A percentile compares a stretch with the other conserved stretches of the same genome.
Evolutionary conservation across 2,888 invertebrate genomes (phyloP).

Genomic region (Macrophya alboannulata): DNA sequence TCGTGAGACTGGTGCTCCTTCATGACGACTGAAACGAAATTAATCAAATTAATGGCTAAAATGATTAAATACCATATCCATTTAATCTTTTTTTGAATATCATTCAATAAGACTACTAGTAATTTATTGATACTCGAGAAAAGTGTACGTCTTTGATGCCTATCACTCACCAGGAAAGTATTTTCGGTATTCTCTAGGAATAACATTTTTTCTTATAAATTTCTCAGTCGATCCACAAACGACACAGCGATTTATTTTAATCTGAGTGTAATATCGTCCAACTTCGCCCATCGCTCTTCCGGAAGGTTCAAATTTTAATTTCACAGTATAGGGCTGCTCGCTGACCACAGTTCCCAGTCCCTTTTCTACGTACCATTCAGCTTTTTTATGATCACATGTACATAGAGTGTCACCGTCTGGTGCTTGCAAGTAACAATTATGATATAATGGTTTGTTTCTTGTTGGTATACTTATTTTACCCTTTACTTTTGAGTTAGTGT

Average conservation of each 20-base stretch:
- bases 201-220: constrained; percentile 90
- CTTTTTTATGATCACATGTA: constrained; percentile 89
- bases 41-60: background rate
- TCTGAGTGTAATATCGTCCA: constrained; percentile 87
- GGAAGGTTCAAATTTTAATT: constrained; percentile 89
- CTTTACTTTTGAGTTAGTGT: constrained; percentile 62
- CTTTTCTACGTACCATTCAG: constrained; percentile 86
- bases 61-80: background rate
- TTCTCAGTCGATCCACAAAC: constrained; percentile 88
- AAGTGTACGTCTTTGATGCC: background rate
- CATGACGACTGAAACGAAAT: constrained; percentile 83
- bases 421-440: constrained; percentile 89
- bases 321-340: constrained; percentile 85
- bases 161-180: constrained; percentile 85
- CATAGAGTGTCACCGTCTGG: constrained; percentile 90
- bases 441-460: constrained; percentile 87
- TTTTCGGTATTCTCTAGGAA: constrained; percentile 91
- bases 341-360: constrained; percentile 79
- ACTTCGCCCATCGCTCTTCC: constrained; percentile 87
- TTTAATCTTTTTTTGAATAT: too few relatives aligned
- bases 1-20: constrained; percentile 93
- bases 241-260: constrained; percentile 89
- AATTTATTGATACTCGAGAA: constrained; percentile 31
- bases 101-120: background rate
- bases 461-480: constrained; percentile 72